A percentile compares a stretch with the other conserved stretches of the same genome.
phyloP scores from a whole-genome alignment of 2,113 vertebrate species.

The Calypte anna region DNA sequence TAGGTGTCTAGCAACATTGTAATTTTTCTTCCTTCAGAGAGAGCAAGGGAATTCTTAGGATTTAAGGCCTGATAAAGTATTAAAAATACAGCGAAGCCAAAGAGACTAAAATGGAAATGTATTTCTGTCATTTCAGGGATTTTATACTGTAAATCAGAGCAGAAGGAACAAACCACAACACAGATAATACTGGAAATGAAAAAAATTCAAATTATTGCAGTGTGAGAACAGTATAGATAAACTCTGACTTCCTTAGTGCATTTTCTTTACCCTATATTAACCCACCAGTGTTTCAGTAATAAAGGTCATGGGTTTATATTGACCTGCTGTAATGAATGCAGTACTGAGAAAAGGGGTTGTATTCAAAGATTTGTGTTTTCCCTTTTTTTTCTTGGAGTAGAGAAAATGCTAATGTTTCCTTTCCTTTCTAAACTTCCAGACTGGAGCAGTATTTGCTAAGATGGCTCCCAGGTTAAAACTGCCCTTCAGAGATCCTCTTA shows the following conservation, averaged over 20 bases:
- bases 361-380: background rate
- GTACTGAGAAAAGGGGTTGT: background rate
- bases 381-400: background rate
- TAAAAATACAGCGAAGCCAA: background rate
- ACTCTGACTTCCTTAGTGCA: background rate
- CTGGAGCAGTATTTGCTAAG: background rate
- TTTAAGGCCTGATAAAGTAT: background rate
- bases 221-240: background rate
- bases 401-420: background rate
- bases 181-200: background rate
- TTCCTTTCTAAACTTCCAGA: background rate
- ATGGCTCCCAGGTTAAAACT: background rate
- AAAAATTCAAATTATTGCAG: background rate
- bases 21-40: background rate
- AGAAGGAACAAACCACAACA: background rate
- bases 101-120: background rate
- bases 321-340: background rate
- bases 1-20: background rate
- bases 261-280: background rate
- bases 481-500: background rate
- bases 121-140: background rate
- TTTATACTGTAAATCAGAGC: background rate
- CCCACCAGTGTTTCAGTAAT: background rate
- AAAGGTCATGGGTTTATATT: background rate
- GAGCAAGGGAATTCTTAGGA: background rate